Evolutionary conservation across 2,888 invertebrate species (phyloP).

Genomic region (Limnephilus auricula): DNA sequence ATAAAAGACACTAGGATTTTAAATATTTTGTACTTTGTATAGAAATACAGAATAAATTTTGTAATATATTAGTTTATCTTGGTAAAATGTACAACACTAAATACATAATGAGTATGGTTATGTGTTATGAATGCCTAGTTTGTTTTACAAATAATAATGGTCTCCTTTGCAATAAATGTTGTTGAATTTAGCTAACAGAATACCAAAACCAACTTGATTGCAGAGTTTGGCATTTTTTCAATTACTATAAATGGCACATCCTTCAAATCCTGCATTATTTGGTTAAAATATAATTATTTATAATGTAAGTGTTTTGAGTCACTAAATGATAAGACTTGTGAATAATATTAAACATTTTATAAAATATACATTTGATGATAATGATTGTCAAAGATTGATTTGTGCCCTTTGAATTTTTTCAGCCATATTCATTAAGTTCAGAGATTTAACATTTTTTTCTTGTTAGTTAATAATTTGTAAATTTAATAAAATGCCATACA

Average conservation of each 20-base stretch:
- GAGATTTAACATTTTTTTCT: constrained; percentile 55
- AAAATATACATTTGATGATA: constrained; percentile 51
- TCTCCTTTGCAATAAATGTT: constrained; percentile 3
- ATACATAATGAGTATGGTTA: constrained; percentile 22
- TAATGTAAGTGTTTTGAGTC: constrained; percentile 58
- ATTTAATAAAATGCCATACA: constrained; percentile 58
- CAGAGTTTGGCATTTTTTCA: constrained; percentile 26
- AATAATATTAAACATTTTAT: constrained; percentile 57
- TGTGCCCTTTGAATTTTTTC: constrained; percentile 49
- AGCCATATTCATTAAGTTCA: constrained; percentile 59
- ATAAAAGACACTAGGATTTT: constrained; percentile 37
- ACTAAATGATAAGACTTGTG: constrained; percentile 60
- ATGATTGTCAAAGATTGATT: constrained; percentile 38
- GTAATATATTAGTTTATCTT: constrained; percentile 47
- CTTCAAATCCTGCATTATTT: constrained; percentile 42
- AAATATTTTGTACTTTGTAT: constrained; percentile 52
- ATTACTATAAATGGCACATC: constrained; percentile 52
- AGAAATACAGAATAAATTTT: constrained; percentile 39
- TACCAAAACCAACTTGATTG: constrained; percentile 11
- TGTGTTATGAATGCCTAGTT: constrained; percentile 26
- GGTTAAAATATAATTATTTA: constrained; percentile 46
- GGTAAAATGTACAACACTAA: constrained; percentile 36
- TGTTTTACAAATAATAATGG: constrained; percentile 22
- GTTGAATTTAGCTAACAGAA: constrained; percentile 13
- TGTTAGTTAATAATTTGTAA: constrained; percentile 56